These are phyloP conservation scores for Puma concolor DNA, from an alignment of 2,113 vertebrate genomes.

Conservation along the genomic window DNA sequence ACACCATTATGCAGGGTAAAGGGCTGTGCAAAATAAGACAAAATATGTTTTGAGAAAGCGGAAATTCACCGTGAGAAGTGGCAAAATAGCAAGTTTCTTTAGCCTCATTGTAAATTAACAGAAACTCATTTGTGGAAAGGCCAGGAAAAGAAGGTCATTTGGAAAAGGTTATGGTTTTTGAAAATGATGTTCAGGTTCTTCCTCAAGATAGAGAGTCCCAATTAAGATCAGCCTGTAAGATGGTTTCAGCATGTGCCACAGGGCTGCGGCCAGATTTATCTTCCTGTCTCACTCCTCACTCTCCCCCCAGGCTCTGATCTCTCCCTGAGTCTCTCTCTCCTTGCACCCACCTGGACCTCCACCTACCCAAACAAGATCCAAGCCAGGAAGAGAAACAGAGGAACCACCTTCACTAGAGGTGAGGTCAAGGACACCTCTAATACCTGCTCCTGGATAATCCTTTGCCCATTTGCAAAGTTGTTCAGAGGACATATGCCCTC, in stretches of 20 bases:
- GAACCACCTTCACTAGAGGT: not conserved
- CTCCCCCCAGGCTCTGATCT: not conserved
- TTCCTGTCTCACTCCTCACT: not conserved
- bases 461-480: not conserved
- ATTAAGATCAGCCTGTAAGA: constrained; percentile 39
- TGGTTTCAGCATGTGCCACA: not conserved
- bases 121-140: not conserved
- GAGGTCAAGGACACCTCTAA: not conserved
- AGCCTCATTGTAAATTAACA: not conserved
- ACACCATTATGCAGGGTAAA: not conserved
- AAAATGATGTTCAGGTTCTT: constrained; percentile 28
- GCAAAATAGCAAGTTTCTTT: not conserved
- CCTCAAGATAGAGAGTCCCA: constrained; percentile 1
- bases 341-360: not conserved
- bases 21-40: not conserved
- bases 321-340: not conserved
- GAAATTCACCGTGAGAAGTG: not conserved
- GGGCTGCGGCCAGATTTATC: not conserved
- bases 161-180: constrained; percentile 10
- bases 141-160: not conserved
- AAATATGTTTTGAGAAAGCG: not conserved
- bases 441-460: not conserved
- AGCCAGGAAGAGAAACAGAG: not conserved
- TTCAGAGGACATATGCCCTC: too few relatives aligned
- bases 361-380: not conserved